These are phyloP conservation scores for Drosophila colorata DNA, from an alignment of 2,888 invertebrate species.

Conservation along the genomic window DNA sequence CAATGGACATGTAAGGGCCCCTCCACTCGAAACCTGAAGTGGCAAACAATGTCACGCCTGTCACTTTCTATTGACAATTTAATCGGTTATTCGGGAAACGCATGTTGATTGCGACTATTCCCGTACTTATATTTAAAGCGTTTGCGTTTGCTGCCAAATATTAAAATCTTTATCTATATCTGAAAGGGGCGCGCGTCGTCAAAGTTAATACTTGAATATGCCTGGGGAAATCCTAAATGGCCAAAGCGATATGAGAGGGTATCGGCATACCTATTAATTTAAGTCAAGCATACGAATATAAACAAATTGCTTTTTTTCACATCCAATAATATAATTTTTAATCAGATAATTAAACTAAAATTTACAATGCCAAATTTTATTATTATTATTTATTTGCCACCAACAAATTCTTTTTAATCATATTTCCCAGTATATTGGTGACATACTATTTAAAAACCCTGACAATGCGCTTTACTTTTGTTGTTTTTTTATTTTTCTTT, in stretches of 20 bases:
- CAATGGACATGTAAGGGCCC: slow-evolving; percentile 5
- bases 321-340: background rate
- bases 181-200: background rate
- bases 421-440: too few relatives aligned
- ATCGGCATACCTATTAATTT: background rate
- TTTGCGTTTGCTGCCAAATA: background rate
- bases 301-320: background rate
- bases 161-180: slow-evolving; percentile 2
- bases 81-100: slow-evolving; percentile 31
- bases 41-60: slow-evolving; percentile 34
- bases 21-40: slow-evolving; percentile 34
- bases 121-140: background rate
- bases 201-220: background rate
- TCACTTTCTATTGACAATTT: slow-evolving; percentile 54
- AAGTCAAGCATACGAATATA: background rate
- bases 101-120: slow-evolving; percentile 9
- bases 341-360: too few relatives aligned
- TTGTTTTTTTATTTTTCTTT: too few relatives aligned
- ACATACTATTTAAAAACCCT: too few relatives aligned
- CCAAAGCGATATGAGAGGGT: background rate
- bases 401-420: too few relatives aligned
- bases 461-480: too few relatives aligned
- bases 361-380: too few relatives aligned
- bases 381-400: too few relatives aligned
- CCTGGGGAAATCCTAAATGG: slow-evolving; percentile 1